These are phyloP conservation scores for Urocolius indicus DNA, from an alignment of 2,113 vertebrate genomes.

Conservation along the genomic window DNA sequence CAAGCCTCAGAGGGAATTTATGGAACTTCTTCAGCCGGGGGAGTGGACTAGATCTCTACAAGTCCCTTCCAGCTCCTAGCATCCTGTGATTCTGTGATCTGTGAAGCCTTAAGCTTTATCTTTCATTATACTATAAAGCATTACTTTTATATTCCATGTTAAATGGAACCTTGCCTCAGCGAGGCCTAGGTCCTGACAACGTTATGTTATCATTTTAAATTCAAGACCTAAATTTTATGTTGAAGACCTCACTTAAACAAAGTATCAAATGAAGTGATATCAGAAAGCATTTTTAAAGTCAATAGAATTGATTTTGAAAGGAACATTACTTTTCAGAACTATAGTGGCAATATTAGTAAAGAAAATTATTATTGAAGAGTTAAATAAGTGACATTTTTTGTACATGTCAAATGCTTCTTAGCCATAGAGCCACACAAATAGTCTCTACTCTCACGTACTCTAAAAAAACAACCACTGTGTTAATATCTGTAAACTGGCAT, in stretches of 20 bases:
- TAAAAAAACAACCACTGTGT: not conserved
- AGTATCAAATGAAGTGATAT: not conserved
- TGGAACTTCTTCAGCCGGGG: not conserved
- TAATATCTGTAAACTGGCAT: not conserved
- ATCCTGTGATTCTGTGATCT: too few species aligned
- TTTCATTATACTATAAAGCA: not conserved
- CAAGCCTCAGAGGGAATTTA: not conserved
- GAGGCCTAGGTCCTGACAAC: not conserved
- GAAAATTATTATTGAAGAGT: not conserved
- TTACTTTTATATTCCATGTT: not conserved
- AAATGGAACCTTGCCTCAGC: not conserved
- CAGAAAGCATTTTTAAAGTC: not conserved
- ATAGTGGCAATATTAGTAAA: not conserved
- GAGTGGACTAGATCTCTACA: too few species aligned
- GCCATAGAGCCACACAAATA: not conserved
- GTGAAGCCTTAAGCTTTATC: not conserved
- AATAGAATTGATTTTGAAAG: not conserved
- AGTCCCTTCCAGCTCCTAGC: too few species aligned
- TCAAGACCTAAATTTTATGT: not conserved
- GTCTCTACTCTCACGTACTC: not conserved
- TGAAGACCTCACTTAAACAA: not conserved
- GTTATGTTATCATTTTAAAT: not conserved
- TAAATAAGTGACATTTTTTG: not conserved
- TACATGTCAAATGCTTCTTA: accelerated
- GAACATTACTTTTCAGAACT: not conserved